Evolutionary conservation across 2,888 invertebrate species (phyloP).

Genomic region (Lomographa bimaculata): DNA sequence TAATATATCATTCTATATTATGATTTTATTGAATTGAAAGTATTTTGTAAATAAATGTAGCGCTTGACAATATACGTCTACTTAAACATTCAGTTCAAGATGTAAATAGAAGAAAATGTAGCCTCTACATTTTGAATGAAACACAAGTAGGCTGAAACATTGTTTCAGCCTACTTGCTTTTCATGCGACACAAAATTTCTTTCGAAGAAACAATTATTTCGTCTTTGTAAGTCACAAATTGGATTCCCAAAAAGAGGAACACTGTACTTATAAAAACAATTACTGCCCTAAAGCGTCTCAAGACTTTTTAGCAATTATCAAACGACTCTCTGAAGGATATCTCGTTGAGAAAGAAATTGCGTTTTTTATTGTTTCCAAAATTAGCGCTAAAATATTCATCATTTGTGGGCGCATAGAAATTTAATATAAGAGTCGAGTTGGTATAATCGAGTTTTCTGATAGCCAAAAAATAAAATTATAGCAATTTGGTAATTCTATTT

Average conservation of each 20-base stretch:
- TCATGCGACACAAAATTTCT: constrained; percentile 11
- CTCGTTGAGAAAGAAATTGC: constrained; percentile 7
- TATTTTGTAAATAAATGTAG: too few relatives aligned
- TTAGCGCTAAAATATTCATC: constrained; percentile 16
- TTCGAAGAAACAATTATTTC: constrained; percentile 17
- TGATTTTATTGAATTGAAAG: too few relatives aligned
- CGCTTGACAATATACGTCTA: too few relatives aligned
- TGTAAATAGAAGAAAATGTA: too few relatives aligned
- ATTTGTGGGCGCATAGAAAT: constrained; percentile 7
- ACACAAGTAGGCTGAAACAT: too few relatives aligned
- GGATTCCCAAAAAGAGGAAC: constrained; percentile 19
- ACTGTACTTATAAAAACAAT: constrained; percentile 24
- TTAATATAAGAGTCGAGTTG: constrained; percentile 6
- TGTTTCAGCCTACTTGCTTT: constrained; percentile 7
- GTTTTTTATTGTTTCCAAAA: constrained; percentile 14
- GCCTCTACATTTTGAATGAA: too few relatives aligned
- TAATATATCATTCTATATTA: too few relatives aligned
- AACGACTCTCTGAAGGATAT: constrained; percentile 12
- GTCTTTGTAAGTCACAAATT: constrained; percentile 19
- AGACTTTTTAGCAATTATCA: constrained; percentile 22
- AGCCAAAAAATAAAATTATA: neutral
- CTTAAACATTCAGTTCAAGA: too few relatives aligned
- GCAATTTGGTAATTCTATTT: neutral
- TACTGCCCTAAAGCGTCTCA: constrained; percentile 15
- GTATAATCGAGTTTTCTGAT: neutral